Percentiles rank a stretch among this genome's conserved stretches.
Evolutionary conservation across 2,888 invertebrate species (phyloP).

Genomic region (Thelaira solivaga): DNA sequence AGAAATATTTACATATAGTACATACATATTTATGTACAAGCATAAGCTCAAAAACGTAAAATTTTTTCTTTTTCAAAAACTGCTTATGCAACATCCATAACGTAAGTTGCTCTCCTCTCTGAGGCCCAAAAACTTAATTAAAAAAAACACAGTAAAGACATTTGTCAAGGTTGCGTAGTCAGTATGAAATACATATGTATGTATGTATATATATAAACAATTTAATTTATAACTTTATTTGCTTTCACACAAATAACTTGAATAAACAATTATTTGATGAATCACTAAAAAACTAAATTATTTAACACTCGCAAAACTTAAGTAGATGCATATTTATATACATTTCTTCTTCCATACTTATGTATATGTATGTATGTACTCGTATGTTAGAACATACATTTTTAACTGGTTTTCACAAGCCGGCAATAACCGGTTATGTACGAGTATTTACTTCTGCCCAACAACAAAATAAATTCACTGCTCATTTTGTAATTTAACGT

Average conservation of each 20-base stretch:
- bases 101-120: too few species aligned
- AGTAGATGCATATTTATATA: too few species aligned
- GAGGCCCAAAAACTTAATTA: too few species aligned
- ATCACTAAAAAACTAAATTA: neutral
- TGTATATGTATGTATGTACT: too few species aligned
- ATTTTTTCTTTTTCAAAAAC: too few species aligned
- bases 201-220: neutral
- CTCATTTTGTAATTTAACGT: too few species aligned
- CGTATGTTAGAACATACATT: neutral
- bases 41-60: too few species aligned
- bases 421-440: slow-evolving; percentile 61
- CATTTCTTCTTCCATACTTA: too few species aligned
- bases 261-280: slow-evolving; percentile 2
- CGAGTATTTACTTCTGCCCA: neutral
- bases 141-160: neutral
- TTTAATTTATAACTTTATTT: neutral
- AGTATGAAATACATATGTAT: neutral
- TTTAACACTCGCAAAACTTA: neutral
- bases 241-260: neutral
- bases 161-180: slow-evolving; percentile 40
- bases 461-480: neutral
- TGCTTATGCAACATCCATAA: too few species aligned
- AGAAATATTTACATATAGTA: too few species aligned
- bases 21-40: too few species aligned
- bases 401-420: slow-evolving; percentile 36